Conservation (phyloP, 2,888 invertebrate genomes). For the Flexamia atlantica region DNA sequence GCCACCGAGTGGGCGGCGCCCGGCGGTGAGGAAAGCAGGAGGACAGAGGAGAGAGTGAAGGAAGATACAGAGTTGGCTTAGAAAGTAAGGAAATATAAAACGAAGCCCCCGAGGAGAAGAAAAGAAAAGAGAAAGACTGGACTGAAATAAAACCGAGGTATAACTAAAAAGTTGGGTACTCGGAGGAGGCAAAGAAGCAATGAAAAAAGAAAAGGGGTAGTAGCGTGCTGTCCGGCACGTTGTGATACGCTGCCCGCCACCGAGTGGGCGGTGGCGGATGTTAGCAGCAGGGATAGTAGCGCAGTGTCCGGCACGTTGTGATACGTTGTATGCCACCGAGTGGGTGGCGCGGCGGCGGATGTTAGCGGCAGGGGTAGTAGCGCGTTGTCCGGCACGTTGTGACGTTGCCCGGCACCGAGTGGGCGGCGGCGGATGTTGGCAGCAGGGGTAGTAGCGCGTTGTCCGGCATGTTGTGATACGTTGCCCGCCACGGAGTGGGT, state of each 20-base stretch:
- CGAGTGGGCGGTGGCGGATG: conserved; percentile 1
- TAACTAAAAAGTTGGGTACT: no score
- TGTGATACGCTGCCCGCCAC: neutral
- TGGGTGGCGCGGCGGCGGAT: neutral
- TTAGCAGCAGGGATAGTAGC: conserved; percentile 49
- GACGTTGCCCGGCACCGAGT: neutral
- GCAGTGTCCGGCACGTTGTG: conserved; percentile 51
- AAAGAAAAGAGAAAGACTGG: no score
- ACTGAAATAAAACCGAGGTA: no score
- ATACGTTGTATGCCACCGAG: no score
- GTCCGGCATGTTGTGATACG: conserved; percentile 51
- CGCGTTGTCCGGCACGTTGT: conserved; percentile 49
- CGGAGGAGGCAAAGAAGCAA: no score
- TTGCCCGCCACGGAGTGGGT: neutral
- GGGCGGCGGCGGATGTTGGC: conserved; percentile 16
- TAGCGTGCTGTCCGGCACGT: conserved; percentile 53
- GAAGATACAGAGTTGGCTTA: no score
- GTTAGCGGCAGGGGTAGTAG: conserved; percentile 50
- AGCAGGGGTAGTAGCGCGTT: conserved; percentile 53
- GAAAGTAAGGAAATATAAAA: no score
- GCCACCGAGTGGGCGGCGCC: neutral
- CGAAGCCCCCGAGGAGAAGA: no score
- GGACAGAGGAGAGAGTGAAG: no score
- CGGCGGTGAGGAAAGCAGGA: conserved; percentile 2
- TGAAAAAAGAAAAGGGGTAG: conserved; percentile 45